A percentile compares a stretch with the other conserved stretches of the same genome.
Conservation (phyloP, 1,140 invertebrate genomes). For the Drosophila willistoni region DNA sequence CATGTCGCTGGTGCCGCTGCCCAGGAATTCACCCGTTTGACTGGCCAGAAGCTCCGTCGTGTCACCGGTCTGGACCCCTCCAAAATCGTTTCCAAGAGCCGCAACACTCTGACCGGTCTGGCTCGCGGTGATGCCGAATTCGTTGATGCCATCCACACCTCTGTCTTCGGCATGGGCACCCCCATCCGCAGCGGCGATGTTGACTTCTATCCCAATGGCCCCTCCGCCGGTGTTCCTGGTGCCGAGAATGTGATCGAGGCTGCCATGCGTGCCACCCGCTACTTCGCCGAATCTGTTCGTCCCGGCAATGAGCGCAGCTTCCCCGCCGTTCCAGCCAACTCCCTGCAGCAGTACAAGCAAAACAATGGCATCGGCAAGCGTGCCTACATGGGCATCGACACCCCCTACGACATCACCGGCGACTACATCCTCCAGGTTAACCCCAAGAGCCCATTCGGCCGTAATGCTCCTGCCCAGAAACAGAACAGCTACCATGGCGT, state of each 20-base stretch:
- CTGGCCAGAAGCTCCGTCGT: constrained; percentile 83
- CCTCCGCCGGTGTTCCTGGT: constrained; percentile 82
- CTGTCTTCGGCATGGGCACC: constrained; percentile 88
- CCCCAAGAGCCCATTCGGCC: constrained; percentile 76
- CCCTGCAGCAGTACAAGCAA: constrained; percentile 70
- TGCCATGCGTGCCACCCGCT: constrained; percentile 86
- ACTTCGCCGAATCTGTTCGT: constrained; percentile 86
- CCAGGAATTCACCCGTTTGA: constrained; percentile 86
- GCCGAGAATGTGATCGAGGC: constrained; percentile 86
- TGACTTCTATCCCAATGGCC: constrained; percentile 92
- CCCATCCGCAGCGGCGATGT: constrained; percentile 87
- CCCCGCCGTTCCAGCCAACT: constrained; percentile 71
- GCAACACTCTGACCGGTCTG: constrained; percentile 84
- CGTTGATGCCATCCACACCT: constrained; percentile 90
- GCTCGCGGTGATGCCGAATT: constrained; percentile 85
- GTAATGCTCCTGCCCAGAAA: constrained; percentile 68
- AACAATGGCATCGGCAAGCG: constrained; percentile 74
- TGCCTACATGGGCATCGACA: constrained; percentile 78
- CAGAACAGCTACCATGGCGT: constrained; percentile 67
- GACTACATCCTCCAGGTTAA: constrained; percentile 81
- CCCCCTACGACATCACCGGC: constrained; percentile 65
- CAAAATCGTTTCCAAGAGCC: constrained; percentile 85
- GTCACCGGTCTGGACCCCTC: constrained; percentile 90
- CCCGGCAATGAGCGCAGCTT: constrained; percentile 81
- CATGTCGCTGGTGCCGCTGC: constrained; percentile 85